Evolutionary conservation across 2,797 vertebrate species (phyloP).

Genomic region (Poecile montanus): DNA sequence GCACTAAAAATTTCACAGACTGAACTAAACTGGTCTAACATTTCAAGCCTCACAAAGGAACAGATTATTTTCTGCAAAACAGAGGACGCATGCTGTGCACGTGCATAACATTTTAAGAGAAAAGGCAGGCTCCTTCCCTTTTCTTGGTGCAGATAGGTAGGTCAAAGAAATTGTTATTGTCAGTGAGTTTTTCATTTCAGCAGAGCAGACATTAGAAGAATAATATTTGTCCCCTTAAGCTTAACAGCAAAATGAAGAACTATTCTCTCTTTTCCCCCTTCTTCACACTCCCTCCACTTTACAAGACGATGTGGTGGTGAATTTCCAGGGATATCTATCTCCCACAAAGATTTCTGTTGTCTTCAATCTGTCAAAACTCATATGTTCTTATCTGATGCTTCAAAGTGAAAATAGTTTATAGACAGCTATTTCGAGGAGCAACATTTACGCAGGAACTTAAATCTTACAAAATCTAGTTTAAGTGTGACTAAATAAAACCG

Average conservation of each 20-base stretch:
- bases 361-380: conserved; percentile 38
- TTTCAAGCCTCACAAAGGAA: conserved; percentile 21
- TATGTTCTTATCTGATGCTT: background rate
- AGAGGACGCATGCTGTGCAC: background rate
- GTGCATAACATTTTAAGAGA: conserved; percentile 3
- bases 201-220: conserved; percentile 47
- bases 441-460: background rate
- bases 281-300: background rate
- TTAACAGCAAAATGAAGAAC: conserved; percentile 54
- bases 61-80: conserved; percentile 7
- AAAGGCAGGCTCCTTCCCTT: conserved; percentile 11
- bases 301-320: background rate
- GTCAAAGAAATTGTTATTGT: conserved; percentile 1
- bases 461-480: background rate
- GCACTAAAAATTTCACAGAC: background rate
- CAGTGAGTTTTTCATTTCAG: conserved; percentile 50
- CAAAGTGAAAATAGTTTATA: conserved; percentile 4
- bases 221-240: conserved; percentile 47
- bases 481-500: background rate
- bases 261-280: background rate
- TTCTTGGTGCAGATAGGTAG: background rate
- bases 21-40: background rate
- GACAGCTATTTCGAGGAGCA: background rate
- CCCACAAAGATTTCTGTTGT: background rate
- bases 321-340: conserved; percentile 18